A percentile compares a stretch with the other conserved stretches of the same genome.
These are phyloP conservation scores for Peromyscus eremicus DNA, from an alignment of 2,797 vertebrate genomes.

Conservation along the genomic window DNA sequence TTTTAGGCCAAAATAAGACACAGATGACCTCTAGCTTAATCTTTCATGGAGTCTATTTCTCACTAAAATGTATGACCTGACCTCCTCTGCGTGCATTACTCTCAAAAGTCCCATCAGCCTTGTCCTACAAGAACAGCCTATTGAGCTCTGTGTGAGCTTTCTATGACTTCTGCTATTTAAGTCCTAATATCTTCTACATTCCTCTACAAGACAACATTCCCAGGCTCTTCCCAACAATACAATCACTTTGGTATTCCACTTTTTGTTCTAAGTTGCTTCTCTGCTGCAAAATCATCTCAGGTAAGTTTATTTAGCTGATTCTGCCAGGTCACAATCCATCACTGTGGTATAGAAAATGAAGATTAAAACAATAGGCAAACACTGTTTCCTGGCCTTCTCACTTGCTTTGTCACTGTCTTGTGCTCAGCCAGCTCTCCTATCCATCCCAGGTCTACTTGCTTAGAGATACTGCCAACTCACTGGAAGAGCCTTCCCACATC, in stretches of 20 bases:
- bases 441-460: background rate
- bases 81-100: background rate
- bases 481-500: background rate
- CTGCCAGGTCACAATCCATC: background rate
- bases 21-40: too few relatives aligned
- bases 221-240: background rate
- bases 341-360: background rate
- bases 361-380: background rate
- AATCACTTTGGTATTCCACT: background rate
- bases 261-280: background rate
- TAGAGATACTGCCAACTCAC: background rate
- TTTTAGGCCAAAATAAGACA: background rate
- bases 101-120: background rate
- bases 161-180: background rate
- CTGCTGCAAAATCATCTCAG: background rate
- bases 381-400: background rate
- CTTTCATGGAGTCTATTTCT: background rate
- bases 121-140: background rate
- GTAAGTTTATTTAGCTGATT: background rate
- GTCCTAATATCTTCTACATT: background rate
- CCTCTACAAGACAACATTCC: background rate
- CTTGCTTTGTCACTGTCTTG: background rate
- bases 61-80: background rate
- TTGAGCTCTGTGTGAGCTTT: background rate
- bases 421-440: background rate